Evolutionary conservation across 2,888 invertebrate genomes (phyloP).

Genomic region (Oxyteleia sp.): DNA sequence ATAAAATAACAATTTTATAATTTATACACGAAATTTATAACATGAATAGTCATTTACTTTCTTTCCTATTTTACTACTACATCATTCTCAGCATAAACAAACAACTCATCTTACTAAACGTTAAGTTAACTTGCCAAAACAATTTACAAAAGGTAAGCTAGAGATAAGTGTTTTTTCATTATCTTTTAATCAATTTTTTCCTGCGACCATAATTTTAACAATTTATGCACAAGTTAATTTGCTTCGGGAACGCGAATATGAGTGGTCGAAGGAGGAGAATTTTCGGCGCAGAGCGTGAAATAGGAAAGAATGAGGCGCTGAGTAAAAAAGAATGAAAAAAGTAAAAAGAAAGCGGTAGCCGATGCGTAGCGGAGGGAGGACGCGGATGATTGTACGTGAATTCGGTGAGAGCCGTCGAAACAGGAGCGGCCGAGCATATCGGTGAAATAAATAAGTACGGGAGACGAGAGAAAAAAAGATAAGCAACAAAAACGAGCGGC

Average conservation of each 20-base stretch:
- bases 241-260: constrained; percentile 19
- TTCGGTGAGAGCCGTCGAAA: constrained; percentile 67
- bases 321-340: constrained; percentile 47
- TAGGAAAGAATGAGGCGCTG: constrained; percentile 58
- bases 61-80: no score
- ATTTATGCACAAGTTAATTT: constrained; percentile 34
- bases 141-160: no score
- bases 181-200: constrained; percentile 1
- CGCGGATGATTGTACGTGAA: constrained; percentile 63
- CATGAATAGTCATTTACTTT: no score
- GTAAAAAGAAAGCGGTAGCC: constrained; percentile 49
- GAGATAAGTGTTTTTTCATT: background rate
- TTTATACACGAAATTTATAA: no score
- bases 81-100: no score
- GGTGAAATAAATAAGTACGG: constrained; percentile 67
- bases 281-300: constrained; percentile 68
- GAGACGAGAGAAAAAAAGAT: constrained; percentile 58
- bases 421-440: constrained; percentile 70
- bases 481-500: constrained; percentile 67
- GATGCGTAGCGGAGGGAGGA: constrained; percentile 39
- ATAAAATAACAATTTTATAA: no score
- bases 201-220: background rate
- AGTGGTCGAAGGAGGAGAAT: constrained; percentile 26
- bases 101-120: no score
- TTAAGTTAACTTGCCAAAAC: no score